A percentile compares a stretch with the other conserved stretches of the same genome.
Conservation (phyloP, 2,888 invertebrate species). For the Zootermopsis nevadensis region DNA sequence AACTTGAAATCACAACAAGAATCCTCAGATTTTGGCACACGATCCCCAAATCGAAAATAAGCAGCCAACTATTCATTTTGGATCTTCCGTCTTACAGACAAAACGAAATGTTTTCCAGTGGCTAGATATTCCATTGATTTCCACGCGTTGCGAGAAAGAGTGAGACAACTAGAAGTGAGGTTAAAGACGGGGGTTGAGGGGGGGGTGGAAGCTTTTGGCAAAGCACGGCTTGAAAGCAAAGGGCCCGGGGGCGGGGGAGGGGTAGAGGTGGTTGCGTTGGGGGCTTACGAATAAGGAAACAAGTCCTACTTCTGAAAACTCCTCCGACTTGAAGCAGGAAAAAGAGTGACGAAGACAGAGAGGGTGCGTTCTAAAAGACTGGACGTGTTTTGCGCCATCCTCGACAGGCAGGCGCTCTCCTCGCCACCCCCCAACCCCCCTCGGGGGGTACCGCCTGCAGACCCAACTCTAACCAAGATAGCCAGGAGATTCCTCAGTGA, state of each 20-base stretch:
- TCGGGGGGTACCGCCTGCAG: background rate
- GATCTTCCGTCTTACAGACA: conserved; percentile 1
- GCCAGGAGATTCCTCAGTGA: conserved; percentile 11
- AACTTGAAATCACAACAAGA: background rate
- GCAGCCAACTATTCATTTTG: background rate
- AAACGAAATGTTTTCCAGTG: conserved; percentile 12
- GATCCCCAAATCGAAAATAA: too few relatives aligned
- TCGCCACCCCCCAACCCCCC: background rate
- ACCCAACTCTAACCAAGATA: background rate
- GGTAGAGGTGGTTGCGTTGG: background rate
- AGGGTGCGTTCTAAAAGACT: conserved; percentile 2
- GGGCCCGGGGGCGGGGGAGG: background rate
- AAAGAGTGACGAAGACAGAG: background rate
- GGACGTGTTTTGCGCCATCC: conserved; percentile 31
- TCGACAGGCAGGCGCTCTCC: conserved; percentile 15
- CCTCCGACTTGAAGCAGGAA: conserved; percentile 1
- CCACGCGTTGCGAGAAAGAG: conserved; percentile 15
- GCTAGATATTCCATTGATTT: conserved; percentile 38
- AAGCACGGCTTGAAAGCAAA: background rate
- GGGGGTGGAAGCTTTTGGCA: conserved; percentile 20
- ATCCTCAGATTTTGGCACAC: background rate
- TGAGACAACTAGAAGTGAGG: background rate
- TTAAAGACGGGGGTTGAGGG: background rate
- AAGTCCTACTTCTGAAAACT: background rate
- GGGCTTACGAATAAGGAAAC: conserved; percentile 25